Evolutionary conservation across 2,797 vertebrate species (phyloP).

Genomic region (Acanthornis magna): DNA sequence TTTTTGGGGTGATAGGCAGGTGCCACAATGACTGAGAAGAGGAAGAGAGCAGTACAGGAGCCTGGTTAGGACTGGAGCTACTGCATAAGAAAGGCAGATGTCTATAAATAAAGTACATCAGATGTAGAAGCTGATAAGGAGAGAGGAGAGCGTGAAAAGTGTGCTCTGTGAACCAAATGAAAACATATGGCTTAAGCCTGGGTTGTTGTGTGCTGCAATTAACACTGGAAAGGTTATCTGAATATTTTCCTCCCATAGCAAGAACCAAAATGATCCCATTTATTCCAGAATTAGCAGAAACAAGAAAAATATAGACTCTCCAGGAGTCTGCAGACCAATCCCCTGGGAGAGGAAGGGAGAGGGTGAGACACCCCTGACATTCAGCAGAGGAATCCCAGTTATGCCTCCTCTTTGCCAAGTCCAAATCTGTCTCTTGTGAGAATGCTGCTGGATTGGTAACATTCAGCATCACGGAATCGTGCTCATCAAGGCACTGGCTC

Average conservation of each 20-base stretch:
- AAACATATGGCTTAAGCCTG: neutral
- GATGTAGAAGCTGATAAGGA: neutral
- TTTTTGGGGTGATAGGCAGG: neutral
- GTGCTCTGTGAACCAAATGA: neutral
- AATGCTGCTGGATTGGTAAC: neutral
- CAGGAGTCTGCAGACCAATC: neutral
- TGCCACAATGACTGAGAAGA: neutral
- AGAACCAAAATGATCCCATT: neutral
- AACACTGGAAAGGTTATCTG: neutral
- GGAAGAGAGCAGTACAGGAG: neutral
- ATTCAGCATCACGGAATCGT: neutral
- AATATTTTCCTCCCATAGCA: neutral
- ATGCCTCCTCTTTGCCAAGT: constrained; percentile 24
- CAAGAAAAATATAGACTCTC: neutral
- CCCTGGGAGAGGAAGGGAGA: neutral
- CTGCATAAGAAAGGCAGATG: neutral
- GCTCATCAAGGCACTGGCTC: neutral
- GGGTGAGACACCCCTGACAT: neutral
- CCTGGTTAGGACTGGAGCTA: neutral
- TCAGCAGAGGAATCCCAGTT: constrained; percentile 22
- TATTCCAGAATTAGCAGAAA: neutral
- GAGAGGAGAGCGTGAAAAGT: neutral
- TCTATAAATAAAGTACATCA: neutral
- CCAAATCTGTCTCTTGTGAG: neutral
- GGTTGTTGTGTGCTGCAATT: neutral